These are phyloP conservation scores for Synchiropus splendidus DNA, from an alignment of 2,113 vertebrate genomes.

Conservation along the genomic window DNA sequence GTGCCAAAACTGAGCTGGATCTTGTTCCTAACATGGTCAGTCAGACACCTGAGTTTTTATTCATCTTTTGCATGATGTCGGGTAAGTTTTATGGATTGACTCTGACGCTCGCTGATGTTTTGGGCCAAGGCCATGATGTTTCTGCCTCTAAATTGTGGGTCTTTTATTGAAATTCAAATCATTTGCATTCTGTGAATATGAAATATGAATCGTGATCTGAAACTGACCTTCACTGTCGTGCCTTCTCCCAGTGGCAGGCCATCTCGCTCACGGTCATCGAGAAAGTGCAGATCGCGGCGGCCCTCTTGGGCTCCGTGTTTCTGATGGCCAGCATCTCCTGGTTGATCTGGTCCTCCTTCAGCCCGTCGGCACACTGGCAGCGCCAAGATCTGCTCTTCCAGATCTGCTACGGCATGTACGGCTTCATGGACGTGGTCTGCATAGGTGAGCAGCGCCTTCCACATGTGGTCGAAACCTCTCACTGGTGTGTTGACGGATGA, in stretches of 20 bases:
- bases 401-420: slow-evolving; percentile 99
- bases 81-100: too few species aligned
- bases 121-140: too few species aligned
- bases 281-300: slow-evolving; percentile 96
- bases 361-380: slow-evolving; percentile 96
- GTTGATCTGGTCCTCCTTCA: slow-evolving; percentile 98
- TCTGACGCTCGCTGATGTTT: too few species aligned
- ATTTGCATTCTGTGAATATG: too few species aligned
- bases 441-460: slow-evolving; percentile 75
- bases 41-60: too few species aligned
- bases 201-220: too few species aligned
- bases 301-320: slow-evolving; percentile 94
- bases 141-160: too few species aligned
- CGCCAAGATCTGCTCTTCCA: slow-evolving; percentile 98
- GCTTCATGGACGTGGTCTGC: slow-evolving; percentile 99
- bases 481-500: neutral
- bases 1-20: too few species aligned
- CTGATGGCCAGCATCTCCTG: slow-evolving; percentile 98
- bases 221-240: slow-evolving; percentile 3
- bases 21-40: too few species aligned
- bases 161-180: too few species aligned
- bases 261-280: slow-evolving; percentile 98
- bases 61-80: too few species aligned
- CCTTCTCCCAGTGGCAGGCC: slow-evolving; percentile 85
- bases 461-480: too few species aligned